Evolutionary conservation across 2,888 invertebrate species (phyloP).

Genomic region (Allophyes oxyacanthae): DNA sequence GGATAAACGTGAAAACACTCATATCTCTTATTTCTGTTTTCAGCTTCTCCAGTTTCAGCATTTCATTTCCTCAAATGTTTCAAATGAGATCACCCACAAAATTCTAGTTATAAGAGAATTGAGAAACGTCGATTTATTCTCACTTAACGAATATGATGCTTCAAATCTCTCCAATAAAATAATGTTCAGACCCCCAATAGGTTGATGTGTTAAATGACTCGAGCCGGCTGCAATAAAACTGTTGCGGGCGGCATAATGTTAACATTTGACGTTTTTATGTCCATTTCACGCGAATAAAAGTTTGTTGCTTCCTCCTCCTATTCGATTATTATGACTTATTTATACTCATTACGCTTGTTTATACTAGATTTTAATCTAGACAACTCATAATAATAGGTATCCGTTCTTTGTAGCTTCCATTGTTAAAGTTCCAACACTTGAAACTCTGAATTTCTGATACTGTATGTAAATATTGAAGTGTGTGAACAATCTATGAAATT

Average conservation of each 20-base stretch:
- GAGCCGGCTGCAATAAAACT: slow-evolving; percentile 70
- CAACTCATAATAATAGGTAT: no score
- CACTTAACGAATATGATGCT: slow-evolving; percentile 45
- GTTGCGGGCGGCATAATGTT: slow-evolving; percentile 72
- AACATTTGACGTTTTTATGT: slow-evolving; percentile 75
- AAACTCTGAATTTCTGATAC: no score
- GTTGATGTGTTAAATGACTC: slow-evolving; percentile 76
- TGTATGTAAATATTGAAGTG: slow-evolving; percentile 10
- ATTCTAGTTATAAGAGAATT: not conserved
- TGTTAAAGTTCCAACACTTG: no score
- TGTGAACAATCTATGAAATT: slow-evolving; percentile 34
- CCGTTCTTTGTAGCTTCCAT: no score
- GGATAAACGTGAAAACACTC: no score
- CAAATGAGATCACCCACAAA: no score
- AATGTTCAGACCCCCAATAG: slow-evolving; percentile 60
- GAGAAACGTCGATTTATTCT: slow-evolving; percentile 35
- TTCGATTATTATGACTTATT: slow-evolving; percentile 55
- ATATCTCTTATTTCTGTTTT: no score
- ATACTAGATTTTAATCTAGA: not conserved
- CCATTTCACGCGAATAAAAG: slow-evolving; percentile 67
- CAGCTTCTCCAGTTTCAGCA: no score
- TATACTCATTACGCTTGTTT: slow-evolving; percentile 26
- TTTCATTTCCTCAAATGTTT: no score
- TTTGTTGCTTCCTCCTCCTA: slow-evolving; percentile 52
- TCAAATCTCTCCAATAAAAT: slow-evolving; percentile 54